These are phyloP conservation scores for Hymenochirus boettgeri DNA, from an alignment of 2,113 vertebrate species.

Conservation along the genomic window DNA sequence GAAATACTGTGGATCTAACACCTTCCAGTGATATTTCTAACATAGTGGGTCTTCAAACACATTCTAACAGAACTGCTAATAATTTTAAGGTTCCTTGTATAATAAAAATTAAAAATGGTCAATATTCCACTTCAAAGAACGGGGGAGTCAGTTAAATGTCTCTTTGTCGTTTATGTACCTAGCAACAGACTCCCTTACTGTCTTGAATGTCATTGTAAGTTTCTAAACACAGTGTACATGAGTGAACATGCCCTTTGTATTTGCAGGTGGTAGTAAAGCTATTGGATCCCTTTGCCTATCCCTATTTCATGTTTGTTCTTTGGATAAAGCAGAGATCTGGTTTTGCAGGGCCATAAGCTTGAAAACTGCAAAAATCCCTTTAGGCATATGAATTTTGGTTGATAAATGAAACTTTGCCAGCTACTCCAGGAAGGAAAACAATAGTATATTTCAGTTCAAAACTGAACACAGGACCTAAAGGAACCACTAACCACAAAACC, in stretches of 20 bases:
- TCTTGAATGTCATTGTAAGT: not conserved
- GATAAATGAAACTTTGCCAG: conserved; percentile 14
- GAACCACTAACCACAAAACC: conserved; percentile 1
- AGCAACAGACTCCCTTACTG: not conserved
- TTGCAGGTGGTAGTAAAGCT: not conserved
- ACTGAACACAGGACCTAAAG: not conserved
- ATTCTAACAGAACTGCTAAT: too few species aligned
- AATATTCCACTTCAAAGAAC: too few species aligned
- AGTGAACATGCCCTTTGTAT: not conserved
- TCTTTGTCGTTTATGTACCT: too few species aligned
- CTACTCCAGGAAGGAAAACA: conserved; percentile 6
- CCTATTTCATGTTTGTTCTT: conserved; percentile 8
- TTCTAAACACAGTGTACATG: not conserved
- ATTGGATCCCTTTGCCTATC: conserved; percentile 10
- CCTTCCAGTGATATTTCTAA: too few species aligned
- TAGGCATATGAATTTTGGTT: conserved; percentile 8
- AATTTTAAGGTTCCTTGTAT: too few species aligned
- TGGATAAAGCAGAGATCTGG: conserved; percentile 4
- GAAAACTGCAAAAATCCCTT: conserved; percentile 17
- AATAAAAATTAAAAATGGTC: too few species aligned
- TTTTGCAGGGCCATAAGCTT: conserved; percentile 16
- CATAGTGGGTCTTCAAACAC: too few species aligned
- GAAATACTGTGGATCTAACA: too few species aligned
- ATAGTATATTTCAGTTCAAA: conserved; percentile 18
- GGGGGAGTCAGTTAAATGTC: too few species aligned